Percentiles rank a stretch among this genome's conserved stretches.
Conservation (phyloP, 2,888 invertebrate species). For the Coelinius sp. region DNA sequence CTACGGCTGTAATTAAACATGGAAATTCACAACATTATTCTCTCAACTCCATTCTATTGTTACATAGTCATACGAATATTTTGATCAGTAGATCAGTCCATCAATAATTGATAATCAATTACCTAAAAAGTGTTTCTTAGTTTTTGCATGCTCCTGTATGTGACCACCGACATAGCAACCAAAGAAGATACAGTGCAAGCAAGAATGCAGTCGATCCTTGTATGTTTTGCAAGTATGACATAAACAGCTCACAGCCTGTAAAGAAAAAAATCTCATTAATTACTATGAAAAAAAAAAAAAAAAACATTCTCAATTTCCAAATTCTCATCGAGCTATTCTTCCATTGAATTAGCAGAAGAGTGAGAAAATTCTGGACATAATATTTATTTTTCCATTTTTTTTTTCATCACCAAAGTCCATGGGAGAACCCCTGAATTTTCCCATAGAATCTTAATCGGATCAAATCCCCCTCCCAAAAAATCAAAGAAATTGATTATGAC, state of each 20-base stretch:
- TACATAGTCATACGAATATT: neutral
- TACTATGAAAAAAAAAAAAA: neutral
- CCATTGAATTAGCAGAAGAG: neutral
- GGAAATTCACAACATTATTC: neutral
- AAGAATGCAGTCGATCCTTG: constrained; percentile 86
- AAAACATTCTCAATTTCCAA: neutral
- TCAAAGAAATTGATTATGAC: neutral
- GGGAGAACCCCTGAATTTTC: neutral
- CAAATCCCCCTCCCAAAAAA: neutral
- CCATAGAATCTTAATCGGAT: neutral
- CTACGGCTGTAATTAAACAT: constrained; percentile 77
- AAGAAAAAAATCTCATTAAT: constrained; percentile 50
- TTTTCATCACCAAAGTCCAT: neutral
- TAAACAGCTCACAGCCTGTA: constrained; percentile 83
- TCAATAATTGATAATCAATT: constrained; percentile 44
- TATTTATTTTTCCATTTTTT: neutral
- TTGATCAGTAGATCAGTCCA: constrained; percentile 15
- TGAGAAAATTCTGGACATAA: neutral
- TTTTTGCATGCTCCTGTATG: constrained; percentile 87
- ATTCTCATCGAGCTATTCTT: neutral
- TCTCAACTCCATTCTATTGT: neutral
- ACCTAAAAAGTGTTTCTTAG: constrained; percentile 85
- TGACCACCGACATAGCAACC: constrained; percentile 88
- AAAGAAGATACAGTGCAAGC: constrained; percentile 93
- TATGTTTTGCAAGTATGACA: constrained; percentile 87